Percentiles rank a stretch among this genome's conserved stretches.
Evolutionary conservation across 2,888 invertebrate species (phyloP).

Genomic region (Liodrosophila aerea): DNA sequence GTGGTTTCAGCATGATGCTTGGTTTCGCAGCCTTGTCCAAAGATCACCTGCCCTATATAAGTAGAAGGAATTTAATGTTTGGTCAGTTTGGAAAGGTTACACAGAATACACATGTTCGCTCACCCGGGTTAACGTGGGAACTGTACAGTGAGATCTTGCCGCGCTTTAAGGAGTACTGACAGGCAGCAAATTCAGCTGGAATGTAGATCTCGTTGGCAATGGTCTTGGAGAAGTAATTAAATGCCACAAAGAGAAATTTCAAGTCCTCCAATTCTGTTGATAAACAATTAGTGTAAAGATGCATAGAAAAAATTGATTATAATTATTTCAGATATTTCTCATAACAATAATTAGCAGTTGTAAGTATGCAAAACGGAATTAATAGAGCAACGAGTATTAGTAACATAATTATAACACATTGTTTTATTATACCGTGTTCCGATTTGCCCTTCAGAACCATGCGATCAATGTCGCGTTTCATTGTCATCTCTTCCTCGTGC

Average conservation of each 20-base stretch:
- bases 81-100: not conserved
- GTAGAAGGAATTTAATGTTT: too few relatives aligned
- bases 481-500: conserved; percentile 47
- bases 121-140: conserved; percentile 82
- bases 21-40: conserved; percentile 83
- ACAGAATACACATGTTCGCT: too few relatives aligned
- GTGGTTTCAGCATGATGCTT: conserved; percentile 81
- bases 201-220: conserved; percentile 72
- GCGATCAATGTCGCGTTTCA: conserved; percentile 74
- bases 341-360: too few relatives aligned
- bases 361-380: too few relatives aligned
- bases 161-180: conserved; percentile 82
- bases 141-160: conserved; percentile 82
- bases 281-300: too few relatives aligned
- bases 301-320: not conserved
- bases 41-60: too few relatives aligned
- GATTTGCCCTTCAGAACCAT: conserved; percentile 59
- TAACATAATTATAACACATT: too few relatives aligned
- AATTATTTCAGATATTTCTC: not conserved
- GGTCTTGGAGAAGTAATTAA: conserved; percentile 79
- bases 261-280: conserved; percentile 73
- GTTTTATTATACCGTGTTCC: conserved; percentile 56
- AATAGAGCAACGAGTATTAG: too few relatives aligned
- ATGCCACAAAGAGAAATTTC: conserved; percentile 74
- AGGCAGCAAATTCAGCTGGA: conserved; percentile 84